Percentiles rank a stretch among this genome's conserved stretches.
These are phyloP conservation scores for Cynodonichthys magdalenae DNA, from an alignment of 2,797 vertebrate species.

Conservation along the genomic window DNA sequence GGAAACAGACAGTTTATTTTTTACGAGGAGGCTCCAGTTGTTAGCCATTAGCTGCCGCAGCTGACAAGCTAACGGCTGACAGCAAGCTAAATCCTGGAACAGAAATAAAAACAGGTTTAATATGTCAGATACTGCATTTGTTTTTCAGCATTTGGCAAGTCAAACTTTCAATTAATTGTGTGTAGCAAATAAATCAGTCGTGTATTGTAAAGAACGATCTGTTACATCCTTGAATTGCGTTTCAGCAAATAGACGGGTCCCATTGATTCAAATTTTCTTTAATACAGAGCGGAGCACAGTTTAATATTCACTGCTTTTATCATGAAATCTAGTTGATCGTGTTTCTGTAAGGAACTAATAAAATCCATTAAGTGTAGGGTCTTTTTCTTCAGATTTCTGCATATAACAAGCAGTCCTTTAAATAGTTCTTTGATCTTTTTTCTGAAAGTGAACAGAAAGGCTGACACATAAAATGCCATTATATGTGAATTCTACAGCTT, in stretches of 20 bases:
- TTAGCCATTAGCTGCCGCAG: constrained; percentile 20
- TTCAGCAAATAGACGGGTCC: constrained; percentile 71
- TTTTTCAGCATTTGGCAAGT: accelerated
- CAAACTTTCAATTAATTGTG: accelerated
- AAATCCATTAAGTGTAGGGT: no score
- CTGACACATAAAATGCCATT: background rate
- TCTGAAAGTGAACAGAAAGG: background rate
- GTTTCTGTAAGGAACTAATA: no score
- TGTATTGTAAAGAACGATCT: no score
- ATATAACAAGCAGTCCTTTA: background rate
- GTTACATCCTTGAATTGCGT: background rate
- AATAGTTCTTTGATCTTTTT: background rate
- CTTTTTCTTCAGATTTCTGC: background rate
- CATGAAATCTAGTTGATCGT: background rate
- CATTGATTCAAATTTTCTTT: background rate
- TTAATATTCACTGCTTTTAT: background rate
- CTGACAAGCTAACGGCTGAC: constrained; percentile 34
- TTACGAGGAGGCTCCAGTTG: constrained; percentile 27
- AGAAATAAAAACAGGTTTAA: background rate
- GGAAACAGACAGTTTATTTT: background rate
- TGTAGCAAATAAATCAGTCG: background rate
- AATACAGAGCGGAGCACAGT: background rate
- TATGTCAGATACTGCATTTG: accelerated
- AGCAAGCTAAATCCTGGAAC: constrained; percentile 25
- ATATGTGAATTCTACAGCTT: background rate